Percentiles rank a stretch among this genome's conserved stretches.
Conservation (phyloP, 2,888 invertebrate genomes). For the Eremobia ochroleuca region DNA sequence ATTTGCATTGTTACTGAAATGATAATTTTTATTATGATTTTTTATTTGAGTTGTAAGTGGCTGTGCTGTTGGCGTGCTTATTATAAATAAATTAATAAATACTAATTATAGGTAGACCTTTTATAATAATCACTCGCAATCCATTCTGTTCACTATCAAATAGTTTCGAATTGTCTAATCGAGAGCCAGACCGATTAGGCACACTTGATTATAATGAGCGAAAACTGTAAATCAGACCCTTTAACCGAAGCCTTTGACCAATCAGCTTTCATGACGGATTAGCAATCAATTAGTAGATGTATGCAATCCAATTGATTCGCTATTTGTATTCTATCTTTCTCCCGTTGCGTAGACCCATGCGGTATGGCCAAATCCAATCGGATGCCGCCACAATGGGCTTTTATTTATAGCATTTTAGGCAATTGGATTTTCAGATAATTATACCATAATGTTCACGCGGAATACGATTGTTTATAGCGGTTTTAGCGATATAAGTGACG, state of each 20-base stretch:
- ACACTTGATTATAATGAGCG: slow-evolving; percentile 19
- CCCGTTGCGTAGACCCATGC: slow-evolving; percentile 51
- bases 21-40: too few relatives aligned
- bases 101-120: not conserved
- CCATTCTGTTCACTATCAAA: not conserved
- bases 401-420: slow-evolving; percentile 76
- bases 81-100: too few relatives aligned
- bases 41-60: too few relatives aligned
- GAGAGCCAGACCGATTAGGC: not conserved
- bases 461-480: slow-evolving; percentile 72
- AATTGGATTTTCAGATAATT: slow-evolving; percentile 73
- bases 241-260: slow-evolving; percentile 60
- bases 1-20: too few relatives aligned
- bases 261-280: slow-evolving; percentile 73
- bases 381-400: slow-evolving; percentile 67
- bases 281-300: slow-evolving; percentile 78
- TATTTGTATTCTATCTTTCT: slow-evolving; percentile 68
- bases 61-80: too few relatives aligned
- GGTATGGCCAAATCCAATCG: slow-evolving; percentile 68
- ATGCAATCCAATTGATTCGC: slow-evolving; percentile 73
- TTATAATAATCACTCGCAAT: not conserved
- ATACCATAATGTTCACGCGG: slow-evolving; percentile 69
- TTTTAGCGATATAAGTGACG: slow-evolving; percentile 66
- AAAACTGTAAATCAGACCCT: slow-evolving; percentile 35
- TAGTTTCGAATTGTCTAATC: not conserved